phyloP scores from a whole-genome alignment of 1,140 invertebrate genomes.

The Micrasema minimum region DNA sequence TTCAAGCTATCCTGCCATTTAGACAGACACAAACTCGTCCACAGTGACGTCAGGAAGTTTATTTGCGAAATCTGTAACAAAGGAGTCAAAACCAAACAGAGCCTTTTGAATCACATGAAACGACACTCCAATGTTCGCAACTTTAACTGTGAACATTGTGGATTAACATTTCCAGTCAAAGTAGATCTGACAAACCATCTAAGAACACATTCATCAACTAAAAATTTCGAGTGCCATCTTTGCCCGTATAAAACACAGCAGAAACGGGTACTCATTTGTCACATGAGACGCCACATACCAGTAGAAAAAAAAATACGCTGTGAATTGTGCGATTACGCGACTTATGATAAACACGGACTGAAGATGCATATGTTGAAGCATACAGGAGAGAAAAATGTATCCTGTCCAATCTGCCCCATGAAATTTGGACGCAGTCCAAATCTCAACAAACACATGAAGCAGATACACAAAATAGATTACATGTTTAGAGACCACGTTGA shows the following conservation, averaged over 20 bases:
- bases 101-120: constrained; percentile 60
- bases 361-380: constrained; percentile 65
- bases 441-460: constrained; percentile 64
- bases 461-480: constrained; percentile 60
- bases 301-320: constrained; percentile 62
- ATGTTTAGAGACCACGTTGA: constrained; percentile 58
- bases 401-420: constrained; percentile 67
- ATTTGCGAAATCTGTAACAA: constrained; percentile 59
- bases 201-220: constrained; percentile 56
- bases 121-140: constrained; percentile 63
- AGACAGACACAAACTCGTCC: constrained; percentile 61
- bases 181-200: constrained; percentile 62
- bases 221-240: constrained; percentile 59
- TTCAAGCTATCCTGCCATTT: constrained; percentile 66
- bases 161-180: constrained; percentile 61
- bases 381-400: constrained; percentile 68
- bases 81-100: constrained; percentile 59
- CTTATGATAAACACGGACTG: constrained; percentile 60
- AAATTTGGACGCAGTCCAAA: constrained; percentile 63
- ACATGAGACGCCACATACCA: constrained; percentile 63
- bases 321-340: constrained; percentile 57
- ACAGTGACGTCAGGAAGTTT: constrained; percentile 57
- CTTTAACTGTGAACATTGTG: constrained; percentile 64
- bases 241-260: constrained; percentile 64
- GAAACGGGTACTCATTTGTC: constrained; percentile 62